phyloP scores from a whole-genome alignment of 2,888 invertebrate species.

The Tenthredo mesomela region DNA sequence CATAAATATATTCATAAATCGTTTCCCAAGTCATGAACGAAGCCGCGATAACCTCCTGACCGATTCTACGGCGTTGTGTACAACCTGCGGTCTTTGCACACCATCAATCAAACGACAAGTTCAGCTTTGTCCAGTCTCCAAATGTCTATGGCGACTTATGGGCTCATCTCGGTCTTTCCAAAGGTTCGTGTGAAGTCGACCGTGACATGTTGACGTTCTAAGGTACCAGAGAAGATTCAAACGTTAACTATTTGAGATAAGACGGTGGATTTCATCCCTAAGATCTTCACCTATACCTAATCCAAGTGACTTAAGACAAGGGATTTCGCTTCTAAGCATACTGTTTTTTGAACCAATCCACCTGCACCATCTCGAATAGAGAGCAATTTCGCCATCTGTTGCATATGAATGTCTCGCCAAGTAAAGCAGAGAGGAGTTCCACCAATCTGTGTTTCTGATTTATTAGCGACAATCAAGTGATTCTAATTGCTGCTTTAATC shows the following conservation, averaged over 20 bases:
- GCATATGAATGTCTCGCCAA: neutral
- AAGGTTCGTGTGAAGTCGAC: constrained; percentile 26
- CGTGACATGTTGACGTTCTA: constrained; percentile 35
- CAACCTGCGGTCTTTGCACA: constrained; percentile 8
- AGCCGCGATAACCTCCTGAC: constrained; percentile 12
- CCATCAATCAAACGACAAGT: constrained; percentile 37
- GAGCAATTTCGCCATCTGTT: neutral
- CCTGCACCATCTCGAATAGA: neutral
- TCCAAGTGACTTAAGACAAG: neutral
- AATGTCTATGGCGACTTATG: constrained; percentile 6
- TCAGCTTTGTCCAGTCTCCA: neutral
- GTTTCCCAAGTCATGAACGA: constrained; percentile 3
- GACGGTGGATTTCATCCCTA: neutral
- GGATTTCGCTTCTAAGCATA: neutral
- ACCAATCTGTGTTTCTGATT: neutral
- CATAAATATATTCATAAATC: constrained; percentile 21
- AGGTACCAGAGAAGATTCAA: constrained; percentile 5
- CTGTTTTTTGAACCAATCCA: neutral
- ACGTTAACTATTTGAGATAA: constrained; percentile 15
- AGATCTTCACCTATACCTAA: neutral
- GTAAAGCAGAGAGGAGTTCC: neutral
- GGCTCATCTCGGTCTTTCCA: constrained; percentile 1
- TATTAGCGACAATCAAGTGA: neutral
- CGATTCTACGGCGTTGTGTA: constrained; percentile 1
- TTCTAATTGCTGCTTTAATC: neutral